These are phyloP conservation scores for Harpagifer antarcticus DNA, from an alignment of 2,797 vertebrate species.

Conservation along the genomic window DNA sequence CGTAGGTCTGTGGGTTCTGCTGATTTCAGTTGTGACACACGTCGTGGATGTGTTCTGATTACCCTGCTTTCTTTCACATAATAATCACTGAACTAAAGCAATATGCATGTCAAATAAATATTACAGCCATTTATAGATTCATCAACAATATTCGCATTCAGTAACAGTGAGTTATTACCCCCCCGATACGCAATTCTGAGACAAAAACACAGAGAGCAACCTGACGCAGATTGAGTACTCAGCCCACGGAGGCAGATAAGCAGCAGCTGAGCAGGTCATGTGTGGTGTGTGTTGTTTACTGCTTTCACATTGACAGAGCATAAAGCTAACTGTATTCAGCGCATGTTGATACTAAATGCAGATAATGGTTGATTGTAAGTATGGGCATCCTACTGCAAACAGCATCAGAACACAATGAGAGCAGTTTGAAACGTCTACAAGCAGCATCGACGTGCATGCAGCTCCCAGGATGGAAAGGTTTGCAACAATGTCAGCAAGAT, in stretches of 20 bases:
- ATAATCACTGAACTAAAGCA: constrained; percentile 48
- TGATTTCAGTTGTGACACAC: constrained; percentile 61
- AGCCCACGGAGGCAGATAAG: constrained; percentile 34
- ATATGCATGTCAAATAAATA: constrained; percentile 58
- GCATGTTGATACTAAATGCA: constrained; percentile 15
- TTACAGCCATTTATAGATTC: constrained; percentile 62
- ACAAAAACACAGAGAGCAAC: constrained; percentile 55
- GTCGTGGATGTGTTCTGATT: constrained; percentile 22
- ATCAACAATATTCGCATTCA: constrained; percentile 77
- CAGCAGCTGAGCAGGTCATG: constrained; percentile 34
- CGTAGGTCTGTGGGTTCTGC: constrained; percentile 55
- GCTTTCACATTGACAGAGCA: constrained; percentile 33
- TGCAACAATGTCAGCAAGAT: constrained; percentile 12
- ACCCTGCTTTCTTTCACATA: constrained; percentile 59
- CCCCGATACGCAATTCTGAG: constrained; percentile 34
- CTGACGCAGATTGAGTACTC: constrained; percentile 66
- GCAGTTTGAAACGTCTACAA: constrained; percentile 28
- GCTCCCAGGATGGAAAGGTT: constrained; percentile 29
- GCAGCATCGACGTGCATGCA: constrained; percentile 31
- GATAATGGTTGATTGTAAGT: neutral
- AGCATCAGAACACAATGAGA: constrained; percentile 11
- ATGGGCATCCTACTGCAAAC: constrained; percentile 25
- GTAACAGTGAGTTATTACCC: constrained; percentile 52
- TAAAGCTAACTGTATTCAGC: constrained; percentile 28
- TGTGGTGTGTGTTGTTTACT: constrained; percentile 21